Conservation (phyloP, 2,113 vertebrate species). For the Butastur rufipennis region DNA sequence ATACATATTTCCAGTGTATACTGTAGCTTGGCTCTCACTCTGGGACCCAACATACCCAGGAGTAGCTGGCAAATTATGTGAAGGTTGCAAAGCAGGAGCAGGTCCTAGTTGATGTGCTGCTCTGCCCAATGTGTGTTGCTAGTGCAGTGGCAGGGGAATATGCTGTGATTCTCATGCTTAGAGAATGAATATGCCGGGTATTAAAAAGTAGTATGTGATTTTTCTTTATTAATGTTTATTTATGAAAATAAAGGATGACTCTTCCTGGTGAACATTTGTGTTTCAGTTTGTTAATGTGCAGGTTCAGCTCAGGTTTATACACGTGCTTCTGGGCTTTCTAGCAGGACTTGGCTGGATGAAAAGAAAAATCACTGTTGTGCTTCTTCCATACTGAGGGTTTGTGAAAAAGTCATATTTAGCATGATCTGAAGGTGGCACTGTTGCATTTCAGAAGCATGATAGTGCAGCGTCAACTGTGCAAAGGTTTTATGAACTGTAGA, state of each 20-base stretch:
- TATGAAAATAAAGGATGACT: neutral
- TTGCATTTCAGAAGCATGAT: neutral
- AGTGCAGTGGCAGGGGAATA: neutral
- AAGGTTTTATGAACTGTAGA: neutral
- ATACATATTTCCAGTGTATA: neutral
- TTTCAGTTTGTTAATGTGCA: neutral
- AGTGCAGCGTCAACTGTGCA: neutral
- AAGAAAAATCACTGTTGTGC: neutral
- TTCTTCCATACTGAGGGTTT: neutral
- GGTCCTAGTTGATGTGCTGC: neutral
- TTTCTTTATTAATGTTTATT: neutral
- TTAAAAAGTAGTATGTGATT: neutral
- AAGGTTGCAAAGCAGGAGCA: neutral
- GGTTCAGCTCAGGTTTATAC: neutral
- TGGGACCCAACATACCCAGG: neutral
- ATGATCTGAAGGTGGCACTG: conserved; percentile 66
- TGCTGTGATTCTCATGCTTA: neutral
- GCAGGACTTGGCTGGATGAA: neutral
- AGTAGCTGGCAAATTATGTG: neutral
- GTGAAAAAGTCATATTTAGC: neutral
- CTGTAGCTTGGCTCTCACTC: neutral
- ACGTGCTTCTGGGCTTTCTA: neutral
- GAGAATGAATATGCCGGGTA: neutral
- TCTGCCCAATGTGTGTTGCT: neutral
- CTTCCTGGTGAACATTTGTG: neutral